These are phyloP conservation scores for Mesocricetus auratus DNA, from an alignment of 2,113 vertebrate genomes.

Conservation along the genomic window DNA sequence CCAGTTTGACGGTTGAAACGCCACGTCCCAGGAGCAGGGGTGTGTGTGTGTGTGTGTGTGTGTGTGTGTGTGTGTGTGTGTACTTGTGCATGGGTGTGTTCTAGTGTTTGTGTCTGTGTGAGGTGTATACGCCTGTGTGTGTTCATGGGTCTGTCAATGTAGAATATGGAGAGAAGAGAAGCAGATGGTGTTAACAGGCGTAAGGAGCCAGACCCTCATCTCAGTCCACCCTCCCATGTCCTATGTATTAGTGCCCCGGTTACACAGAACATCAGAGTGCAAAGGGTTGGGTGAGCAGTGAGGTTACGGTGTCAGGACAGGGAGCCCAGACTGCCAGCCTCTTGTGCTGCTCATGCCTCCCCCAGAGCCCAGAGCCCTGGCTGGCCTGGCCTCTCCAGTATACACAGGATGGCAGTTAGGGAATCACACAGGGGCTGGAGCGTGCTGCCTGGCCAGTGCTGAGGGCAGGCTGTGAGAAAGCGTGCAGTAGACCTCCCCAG, in stretches of 20 bases:
- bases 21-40: neutral
- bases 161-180: neutral
- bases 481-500: neutral
- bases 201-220: neutral
- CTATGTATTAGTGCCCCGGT: neutral
- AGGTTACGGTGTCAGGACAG: neutral
- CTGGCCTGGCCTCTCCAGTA: neutral
- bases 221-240: neutral
- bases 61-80: neutral
- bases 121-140: neutral
- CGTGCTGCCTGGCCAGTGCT: neutral
- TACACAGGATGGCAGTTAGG: neutral
- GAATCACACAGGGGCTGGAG: neutral
- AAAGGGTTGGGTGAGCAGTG: neutral
- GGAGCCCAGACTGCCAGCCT: neutral
- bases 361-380: neutral
- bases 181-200: neutral
- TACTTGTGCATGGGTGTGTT: rapidly evolving
- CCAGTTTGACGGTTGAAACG: neutral
- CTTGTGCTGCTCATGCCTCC: neutral
- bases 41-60: neutral
- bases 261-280: neutral
- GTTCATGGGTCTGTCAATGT: neutral
- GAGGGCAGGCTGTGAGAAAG: neutral
- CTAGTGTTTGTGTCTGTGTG: neutral